A percentile compares a stretch with the other conserved stretches of the same genome.
Evolutionary conservation across 92 coral and sea anemone species (phyloP).

Genomic region (Scolanthus callimorphus): DNA sequence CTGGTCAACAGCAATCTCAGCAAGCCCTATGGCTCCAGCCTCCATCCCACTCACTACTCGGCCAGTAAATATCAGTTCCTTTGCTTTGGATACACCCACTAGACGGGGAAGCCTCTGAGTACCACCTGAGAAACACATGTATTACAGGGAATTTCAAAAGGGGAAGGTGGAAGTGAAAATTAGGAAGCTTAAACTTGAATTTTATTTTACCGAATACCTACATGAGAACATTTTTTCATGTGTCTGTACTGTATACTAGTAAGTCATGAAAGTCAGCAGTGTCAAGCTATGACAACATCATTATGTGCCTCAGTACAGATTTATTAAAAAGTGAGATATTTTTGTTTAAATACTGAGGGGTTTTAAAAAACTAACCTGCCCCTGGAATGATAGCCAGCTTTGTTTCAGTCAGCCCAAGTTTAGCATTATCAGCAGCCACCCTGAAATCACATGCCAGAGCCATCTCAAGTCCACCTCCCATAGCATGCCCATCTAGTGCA

Average conservation of each 20-base stretch:
- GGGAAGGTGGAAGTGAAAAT: no score
- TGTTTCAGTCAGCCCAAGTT: conserved; percentile 88
- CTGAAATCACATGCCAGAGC: conserved; percentile 98
- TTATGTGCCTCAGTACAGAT: no score
- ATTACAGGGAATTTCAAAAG: no score
- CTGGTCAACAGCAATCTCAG: conserved; percentile 81
- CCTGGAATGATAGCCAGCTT: conserved; percentile 94
- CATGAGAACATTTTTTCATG: no score
- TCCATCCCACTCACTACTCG: conserved; percentile 65
- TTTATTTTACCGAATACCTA: no score
- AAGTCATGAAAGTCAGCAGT: no score
- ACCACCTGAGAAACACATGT: conserved; percentile 55
- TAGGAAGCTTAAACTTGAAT: no score
- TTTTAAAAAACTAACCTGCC: conserved; percentile 55
- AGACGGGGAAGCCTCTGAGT: conserved; percentile 91
- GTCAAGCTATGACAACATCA: no score
- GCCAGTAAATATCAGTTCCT: conserved; percentile 89
- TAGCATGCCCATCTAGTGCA: conserved; percentile 90
- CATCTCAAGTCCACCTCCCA: conserved; percentile 96
- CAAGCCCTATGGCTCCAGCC: conserved; percentile 81
- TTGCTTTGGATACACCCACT: conserved; percentile 88
- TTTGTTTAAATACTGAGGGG: no score
- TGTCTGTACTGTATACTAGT: no score
- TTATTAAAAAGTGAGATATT: no score
- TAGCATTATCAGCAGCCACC: conserved; percentile 76